Evolutionary conservation across 2,888 invertebrate genomes (phyloP).

Genomic region (Oxyteleia sp.): DNA sequence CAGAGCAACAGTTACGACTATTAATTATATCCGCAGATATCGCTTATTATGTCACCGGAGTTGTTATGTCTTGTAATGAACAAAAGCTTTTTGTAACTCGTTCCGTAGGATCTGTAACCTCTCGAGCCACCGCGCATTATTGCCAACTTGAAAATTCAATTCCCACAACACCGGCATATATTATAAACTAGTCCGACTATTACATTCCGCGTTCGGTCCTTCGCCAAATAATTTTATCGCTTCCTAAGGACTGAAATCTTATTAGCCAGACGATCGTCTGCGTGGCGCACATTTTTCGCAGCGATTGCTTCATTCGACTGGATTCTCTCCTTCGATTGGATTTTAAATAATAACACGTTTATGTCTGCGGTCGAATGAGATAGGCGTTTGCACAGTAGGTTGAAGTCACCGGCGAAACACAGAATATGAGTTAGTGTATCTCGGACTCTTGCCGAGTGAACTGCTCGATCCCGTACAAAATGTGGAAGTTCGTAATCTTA

Average conservation of each 20-base stretch:
- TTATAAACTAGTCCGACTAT: too few species aligned
- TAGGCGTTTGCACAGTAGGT: constrained; percentile 35
- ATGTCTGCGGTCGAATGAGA: constrained; percentile 41
- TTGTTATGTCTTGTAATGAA: constrained; percentile 41
- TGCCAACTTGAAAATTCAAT: too few species aligned
- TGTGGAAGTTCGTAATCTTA: too few species aligned
- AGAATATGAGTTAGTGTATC: constrained; percentile 62
- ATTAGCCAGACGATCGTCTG: too few species aligned
- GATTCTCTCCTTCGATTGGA: constrained; percentile 25
- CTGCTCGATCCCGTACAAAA: too few species aligned
- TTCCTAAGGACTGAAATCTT: too few species aligned
- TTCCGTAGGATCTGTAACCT: constrained; percentile 7
- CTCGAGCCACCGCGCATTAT: neutral
- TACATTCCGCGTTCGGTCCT: too few species aligned
- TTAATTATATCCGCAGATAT: constrained; percentile 51
- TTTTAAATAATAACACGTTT: constrained; percentile 57
- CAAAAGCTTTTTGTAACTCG: constrained; percentile 14
- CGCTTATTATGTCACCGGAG: constrained; percentile 38
- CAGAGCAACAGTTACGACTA: constrained; percentile 28
- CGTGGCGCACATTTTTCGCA: too few species aligned
- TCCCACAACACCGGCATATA: too few species aligned
- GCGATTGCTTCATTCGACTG: neutral
- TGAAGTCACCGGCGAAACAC: constrained; percentile 41
- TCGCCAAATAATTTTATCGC: too few species aligned
- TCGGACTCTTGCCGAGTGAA: constrained; percentile 61